Evolutionary conservation across 2,888 invertebrate genomes (phyloP).

Genomic region (Tipula vernalis): DNA sequence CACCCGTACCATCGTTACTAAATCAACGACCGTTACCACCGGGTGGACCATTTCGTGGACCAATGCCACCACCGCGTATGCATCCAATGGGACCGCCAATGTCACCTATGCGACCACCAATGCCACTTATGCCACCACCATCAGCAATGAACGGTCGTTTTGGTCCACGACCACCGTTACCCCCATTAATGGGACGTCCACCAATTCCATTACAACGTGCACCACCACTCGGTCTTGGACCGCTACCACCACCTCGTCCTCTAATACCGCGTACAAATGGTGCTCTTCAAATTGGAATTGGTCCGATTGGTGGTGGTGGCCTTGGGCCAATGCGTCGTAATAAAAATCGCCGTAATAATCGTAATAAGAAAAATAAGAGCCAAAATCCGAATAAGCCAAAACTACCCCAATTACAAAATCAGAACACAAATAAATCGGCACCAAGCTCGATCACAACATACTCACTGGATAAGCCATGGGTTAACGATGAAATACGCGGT

Average conservation of each 20-base stretch:
- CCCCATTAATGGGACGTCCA: constrained; percentile 14
- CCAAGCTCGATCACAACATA: constrained; percentile 19
- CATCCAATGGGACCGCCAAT: constrained; percentile 9
- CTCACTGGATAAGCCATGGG: constrained; percentile 43
- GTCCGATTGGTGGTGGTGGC: not conserved
- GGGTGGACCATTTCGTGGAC: constrained; percentile 21
- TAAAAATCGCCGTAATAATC: constrained; percentile 12
- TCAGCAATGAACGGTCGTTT: constrained; percentile 30
- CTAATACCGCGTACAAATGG: constrained; percentile 12
- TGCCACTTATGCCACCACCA: constrained; percentile 21
- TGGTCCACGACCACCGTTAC: constrained; percentile 28
- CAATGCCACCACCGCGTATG: constrained; percentile 19
- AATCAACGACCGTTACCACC: constrained; percentile 19
- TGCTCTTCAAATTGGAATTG: not conserved
- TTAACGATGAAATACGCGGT: constrained; percentile 40
- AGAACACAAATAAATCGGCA: constrained; percentile 27
- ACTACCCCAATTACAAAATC: constrained; percentile 18
- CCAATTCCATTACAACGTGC: constrained; percentile 14
- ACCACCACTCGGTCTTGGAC: constrained; percentile 12
- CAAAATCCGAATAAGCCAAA: constrained; percentile 9
- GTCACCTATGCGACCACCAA: constrained; percentile 18
- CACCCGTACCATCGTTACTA: not conserved
- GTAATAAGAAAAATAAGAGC: constrained; percentile 7
- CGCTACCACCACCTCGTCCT: constrained; percentile 13
- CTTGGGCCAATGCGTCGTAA: constrained; percentile 15